Percentiles rank a stretch among this genome's conserved stretches.
Conservation (phyloP, 2,113 vertebrate species). For the Gyps fulvus region DNA sequence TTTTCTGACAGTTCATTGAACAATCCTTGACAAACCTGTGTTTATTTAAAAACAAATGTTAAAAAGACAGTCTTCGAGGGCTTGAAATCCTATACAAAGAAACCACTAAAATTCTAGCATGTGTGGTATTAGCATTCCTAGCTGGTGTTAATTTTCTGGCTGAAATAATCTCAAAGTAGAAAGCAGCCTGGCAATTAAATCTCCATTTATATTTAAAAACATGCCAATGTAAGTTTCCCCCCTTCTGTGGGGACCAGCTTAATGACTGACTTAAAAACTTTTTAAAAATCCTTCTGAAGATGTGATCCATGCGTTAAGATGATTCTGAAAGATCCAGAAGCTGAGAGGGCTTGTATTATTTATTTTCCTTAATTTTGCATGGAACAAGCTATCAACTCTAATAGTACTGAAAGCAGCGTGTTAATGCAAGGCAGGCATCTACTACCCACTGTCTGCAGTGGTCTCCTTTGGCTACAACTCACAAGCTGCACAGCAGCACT, state of each 20-base stretch:
- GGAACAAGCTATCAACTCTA: not conserved
- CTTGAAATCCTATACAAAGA: not conserved
- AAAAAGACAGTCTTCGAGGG: not conserved
- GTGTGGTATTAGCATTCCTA: not conserved
- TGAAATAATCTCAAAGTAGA: not conserved
- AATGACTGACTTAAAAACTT: not conserved
- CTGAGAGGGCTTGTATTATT: not conserved
- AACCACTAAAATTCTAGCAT: not conserved
- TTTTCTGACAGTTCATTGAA: constrained; percentile 83
- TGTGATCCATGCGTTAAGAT: accelerated
- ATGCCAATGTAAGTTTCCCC: not conserved
- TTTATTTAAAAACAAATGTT: not conserved
- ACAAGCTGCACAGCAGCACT: not conserved
- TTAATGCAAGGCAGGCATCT: not conserved
- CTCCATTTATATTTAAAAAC: not conserved
- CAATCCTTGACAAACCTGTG: constrained; percentile 89
- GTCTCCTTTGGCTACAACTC: not conserved
- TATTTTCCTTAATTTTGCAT: not conserved
- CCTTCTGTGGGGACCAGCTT: not conserved
- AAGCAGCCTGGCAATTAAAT: not conserved
- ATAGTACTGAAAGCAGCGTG: not conserved
- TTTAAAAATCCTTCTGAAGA: not conserved
- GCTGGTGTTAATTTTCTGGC: not conserved
- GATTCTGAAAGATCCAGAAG: not conserved
- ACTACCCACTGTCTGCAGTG: not conserved